Conservation (phyloP, 2,113 vertebrate genomes). For the Tachysurus fulvidraco region DNA sequence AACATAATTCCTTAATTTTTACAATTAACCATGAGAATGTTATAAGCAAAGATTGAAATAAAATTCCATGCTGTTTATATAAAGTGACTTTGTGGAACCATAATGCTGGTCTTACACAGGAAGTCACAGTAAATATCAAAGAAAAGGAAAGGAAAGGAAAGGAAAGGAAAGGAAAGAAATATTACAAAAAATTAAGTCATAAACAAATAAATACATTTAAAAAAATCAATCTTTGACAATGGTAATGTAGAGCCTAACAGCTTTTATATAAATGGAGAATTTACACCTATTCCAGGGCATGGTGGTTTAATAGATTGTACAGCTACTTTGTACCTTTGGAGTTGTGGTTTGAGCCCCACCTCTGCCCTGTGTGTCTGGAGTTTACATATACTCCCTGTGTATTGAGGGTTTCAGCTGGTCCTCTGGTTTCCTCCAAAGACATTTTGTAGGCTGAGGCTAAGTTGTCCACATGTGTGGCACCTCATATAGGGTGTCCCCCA, state of each 20-base stretch:
- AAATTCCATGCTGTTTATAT: background rate
- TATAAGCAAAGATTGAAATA: background rate
- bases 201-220: too few species aligned
- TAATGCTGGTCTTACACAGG: background rate
- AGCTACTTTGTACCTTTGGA: too few species aligned
- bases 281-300: background rate
- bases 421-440: too few species aligned
- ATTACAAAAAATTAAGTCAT: too few species aligned
- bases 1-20: background rate
- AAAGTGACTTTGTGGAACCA: background rate
- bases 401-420: too few species aligned
- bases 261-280: background rate
- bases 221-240: background rate
- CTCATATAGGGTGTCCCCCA: too few species aligned
- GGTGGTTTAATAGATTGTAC: too few species aligned
- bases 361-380: too few species aligned
- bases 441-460: too few species aligned
- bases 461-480: too few species aligned
- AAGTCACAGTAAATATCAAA: slow-evolving; percentile 19
- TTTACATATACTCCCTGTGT: too few species aligned
- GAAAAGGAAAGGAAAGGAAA: background rate
- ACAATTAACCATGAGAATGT: background rate
- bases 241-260: background rate
- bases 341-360: too few species aligned
- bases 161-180: background rate